Evolutionary conservation across 1,140 invertebrate genomes (phyloP).

Genomic region (Anoplophora glabripennis): DNA sequence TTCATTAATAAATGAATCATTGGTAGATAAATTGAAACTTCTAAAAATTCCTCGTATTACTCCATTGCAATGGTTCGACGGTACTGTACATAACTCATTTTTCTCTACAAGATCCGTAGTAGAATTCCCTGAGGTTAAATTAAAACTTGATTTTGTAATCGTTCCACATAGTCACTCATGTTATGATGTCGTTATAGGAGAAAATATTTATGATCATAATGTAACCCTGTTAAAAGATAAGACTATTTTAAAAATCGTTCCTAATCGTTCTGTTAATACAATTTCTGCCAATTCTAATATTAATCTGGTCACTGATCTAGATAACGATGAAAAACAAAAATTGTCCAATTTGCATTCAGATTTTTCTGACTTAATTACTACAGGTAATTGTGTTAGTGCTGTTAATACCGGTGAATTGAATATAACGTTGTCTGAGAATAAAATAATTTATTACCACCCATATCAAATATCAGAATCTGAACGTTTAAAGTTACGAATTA

Average conservation of each 20-base stretch:
- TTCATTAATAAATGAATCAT: too few relatives aligned
- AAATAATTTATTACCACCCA: conserved; percentile 17
- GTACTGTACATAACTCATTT: too few relatives aligned
- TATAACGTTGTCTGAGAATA: conserved; percentile 10
- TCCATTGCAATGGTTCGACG: too few relatives aligned
- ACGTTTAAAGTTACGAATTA: conserved; percentile 9
- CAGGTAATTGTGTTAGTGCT: not conserved
- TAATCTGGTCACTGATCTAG: not conserved
- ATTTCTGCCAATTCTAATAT: not conserved
- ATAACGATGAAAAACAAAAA: not conserved
- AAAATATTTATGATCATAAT: conserved; percentile 7
- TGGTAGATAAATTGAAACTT: too few relatives aligned
- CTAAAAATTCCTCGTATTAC: too few relatives aligned
- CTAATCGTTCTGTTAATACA: not conserved
- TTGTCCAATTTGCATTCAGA: not conserved
- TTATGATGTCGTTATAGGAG: too few relatives aligned
- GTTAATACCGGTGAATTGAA: too few relatives aligned
- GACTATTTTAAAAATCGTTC: not conserved
- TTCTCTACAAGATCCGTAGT: too few relatives aligned
- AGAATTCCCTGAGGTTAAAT: too few relatives aligned
- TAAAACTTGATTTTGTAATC: too few relatives aligned
- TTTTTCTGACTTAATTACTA: not conserved
- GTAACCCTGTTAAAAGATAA: not conserved
- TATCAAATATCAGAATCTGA: conserved; percentile 17
- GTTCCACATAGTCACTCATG: too few relatives aligned